Base-by-base conservation (phyloP, 2,797 vertebrate species). In the Spatula clypeata region DNA sequence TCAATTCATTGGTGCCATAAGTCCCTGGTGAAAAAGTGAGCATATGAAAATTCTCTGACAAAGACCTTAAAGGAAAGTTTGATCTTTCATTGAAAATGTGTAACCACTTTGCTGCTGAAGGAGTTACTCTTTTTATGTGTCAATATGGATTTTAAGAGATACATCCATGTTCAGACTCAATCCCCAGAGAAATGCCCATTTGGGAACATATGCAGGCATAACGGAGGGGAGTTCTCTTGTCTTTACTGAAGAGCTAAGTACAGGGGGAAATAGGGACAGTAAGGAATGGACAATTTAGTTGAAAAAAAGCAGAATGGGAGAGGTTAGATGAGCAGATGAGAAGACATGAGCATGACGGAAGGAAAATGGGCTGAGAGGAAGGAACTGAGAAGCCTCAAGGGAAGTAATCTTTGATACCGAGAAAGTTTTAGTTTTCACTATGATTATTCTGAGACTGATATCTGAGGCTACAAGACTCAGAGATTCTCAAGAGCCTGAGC, bases 301-400 rank as follows among this genome's bases (percentile, higher is more conserved):
- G 34, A 73, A 72, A 82, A 51, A 88, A 86, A 92, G 42, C 69
- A 55, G 36, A 86, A 79, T 44, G 10, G 27, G 51, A 79, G 64
- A 66, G 19, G 17, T 13, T 47, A 60, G 42, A 13, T 51, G 47
- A 88, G 44, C 86, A 70, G 24, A 47, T 47, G 47, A 47, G 47
- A 79, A 64, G 31, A 58, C 6, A 7, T 72, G 47, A 54, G 9
- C 67, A 27, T 77, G 49, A 80, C 36, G 29, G 70, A 90, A 90
- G 64, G 53, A 77, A 88, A 89, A 84, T 18, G n/a, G 31, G 71
- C 36, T 81, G 40, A 92, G 34, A 75, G 83, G 80, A 88, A 92
- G 77, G 57, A 96, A 95, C 83, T 85, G 71, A 95, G 80, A 92
- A 95, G 92, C 60, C 94, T 91, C 84, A 90, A 76, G 91, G 95